Conservation (phyloP, 2,113 vertebrate species). For the Xiphias gladius region DNA sequence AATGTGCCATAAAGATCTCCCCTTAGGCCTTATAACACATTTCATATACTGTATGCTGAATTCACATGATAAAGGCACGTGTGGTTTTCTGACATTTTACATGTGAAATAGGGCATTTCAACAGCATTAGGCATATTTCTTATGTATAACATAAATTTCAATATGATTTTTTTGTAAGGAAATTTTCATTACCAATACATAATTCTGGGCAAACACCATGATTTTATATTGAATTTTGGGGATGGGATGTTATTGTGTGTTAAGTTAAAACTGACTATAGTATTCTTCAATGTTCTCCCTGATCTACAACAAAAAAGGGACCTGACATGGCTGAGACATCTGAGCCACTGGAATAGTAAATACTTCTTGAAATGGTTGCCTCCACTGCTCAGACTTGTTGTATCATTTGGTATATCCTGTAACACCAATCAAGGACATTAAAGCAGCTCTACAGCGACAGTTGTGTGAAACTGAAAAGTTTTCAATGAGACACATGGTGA, state of each 20-base stretch:
- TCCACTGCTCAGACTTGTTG: background rate
- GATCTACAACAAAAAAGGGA: background rate
- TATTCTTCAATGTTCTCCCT: background rate
- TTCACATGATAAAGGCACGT: background rate
- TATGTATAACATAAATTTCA: background rate
- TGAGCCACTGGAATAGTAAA: background rate
- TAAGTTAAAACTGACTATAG: background rate
- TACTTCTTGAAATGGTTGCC: background rate
- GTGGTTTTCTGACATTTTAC: too few species aligned
- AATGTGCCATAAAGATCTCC: background rate
- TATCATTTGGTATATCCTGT: slow-evolving; percentile 20
- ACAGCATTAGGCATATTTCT: background rate
- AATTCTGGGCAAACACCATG: background rate
- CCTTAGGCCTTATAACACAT: background rate
- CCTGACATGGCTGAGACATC: background rate
- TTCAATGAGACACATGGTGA: background rate
- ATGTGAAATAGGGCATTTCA: background rate
- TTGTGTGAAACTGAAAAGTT: slow-evolving; percentile 14
- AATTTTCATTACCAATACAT: too few species aligned
- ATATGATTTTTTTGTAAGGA: background rate
- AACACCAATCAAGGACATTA: slow-evolving; percentile 16
- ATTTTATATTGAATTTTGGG: background rate
- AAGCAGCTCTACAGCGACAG: background rate
- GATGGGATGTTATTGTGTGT: background rate
- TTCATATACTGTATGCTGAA: background rate